Evolutionary conservation across 2,888 invertebrate genomes (phyloP).

Genomic region (Phoronis australis): DNA sequence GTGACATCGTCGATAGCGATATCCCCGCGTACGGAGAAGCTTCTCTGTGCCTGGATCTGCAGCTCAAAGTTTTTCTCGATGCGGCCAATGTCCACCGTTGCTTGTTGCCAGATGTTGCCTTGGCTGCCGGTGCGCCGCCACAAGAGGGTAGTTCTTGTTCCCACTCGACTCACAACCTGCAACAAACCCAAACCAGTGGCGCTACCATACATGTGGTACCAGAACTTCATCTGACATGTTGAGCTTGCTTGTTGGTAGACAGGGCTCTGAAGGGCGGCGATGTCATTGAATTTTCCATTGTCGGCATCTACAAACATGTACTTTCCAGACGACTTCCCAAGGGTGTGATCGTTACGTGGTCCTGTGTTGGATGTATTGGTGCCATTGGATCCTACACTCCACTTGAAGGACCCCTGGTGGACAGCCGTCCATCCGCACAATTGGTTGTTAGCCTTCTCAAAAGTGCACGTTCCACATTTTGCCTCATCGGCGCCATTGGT

Average conservation of each 20-base stretch:
- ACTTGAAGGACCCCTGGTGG: slow-evolving; percentile 21
- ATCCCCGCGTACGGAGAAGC: slow-evolving; percentile 26
- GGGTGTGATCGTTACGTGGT: slow-evolving; percentile 37
- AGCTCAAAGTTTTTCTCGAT: slow-evolving; percentile 12
- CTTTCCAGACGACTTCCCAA: slow-evolving; percentile 29
- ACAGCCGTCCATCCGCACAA: slow-evolving; percentile 35
- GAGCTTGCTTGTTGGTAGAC: slow-evolving; percentile 24
- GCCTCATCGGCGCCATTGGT: slow-evolving; percentile 34
- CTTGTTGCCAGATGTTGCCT: slow-evolving; percentile 28
- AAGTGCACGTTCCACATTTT: slow-evolving; percentile 36
- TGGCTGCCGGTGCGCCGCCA: slow-evolving; percentile 26
- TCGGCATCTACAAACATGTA: slow-evolving; percentile 35
- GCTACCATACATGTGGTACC: slow-evolving; percentile 37
- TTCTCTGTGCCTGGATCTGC: slow-evolving; percentile 22
- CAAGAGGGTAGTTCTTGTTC: slow-evolving; percentile 15
- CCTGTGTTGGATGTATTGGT: slow-evolving; percentile 28
- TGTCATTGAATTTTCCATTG: slow-evolving; percentile 17
- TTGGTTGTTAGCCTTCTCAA: slow-evolving; percentile 10
- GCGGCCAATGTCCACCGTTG: slow-evolving; percentile 1
- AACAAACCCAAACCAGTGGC: slow-evolving; percentile 29
- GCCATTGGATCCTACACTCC: slow-evolving; percentile 26
- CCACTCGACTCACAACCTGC: slow-evolving; percentile 14
- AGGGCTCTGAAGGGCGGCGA: slow-evolving; percentile 28
- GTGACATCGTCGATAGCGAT: slow-evolving; percentile 41
- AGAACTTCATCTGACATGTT: slow-evolving; percentile 32